Evolutionary conservation across 2,113 vertebrate genomes (phyloP).

Genomic region (Probosciger aterrimus): DNA sequence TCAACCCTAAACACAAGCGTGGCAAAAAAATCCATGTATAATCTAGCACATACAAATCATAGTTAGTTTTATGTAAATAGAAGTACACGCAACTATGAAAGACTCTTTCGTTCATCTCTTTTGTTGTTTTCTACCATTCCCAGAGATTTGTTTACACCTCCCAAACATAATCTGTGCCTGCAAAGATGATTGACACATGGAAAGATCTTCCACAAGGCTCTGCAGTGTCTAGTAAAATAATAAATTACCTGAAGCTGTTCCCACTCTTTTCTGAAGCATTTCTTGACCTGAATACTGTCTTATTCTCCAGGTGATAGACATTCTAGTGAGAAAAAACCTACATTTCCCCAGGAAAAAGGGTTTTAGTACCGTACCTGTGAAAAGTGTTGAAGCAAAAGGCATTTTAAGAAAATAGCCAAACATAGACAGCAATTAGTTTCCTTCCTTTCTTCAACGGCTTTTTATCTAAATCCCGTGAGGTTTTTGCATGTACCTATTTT

Average conservation of each 20-base stretch:
- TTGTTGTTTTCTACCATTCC: not conserved
- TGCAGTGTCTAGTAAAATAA: not conserved
- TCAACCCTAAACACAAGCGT: not conserved
- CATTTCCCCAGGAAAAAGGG: not conserved
- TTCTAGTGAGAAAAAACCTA: not conserved
- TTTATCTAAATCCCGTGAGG: not conserved
- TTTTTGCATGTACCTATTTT: constrained; percentile 6
- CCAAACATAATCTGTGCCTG: not conserved
- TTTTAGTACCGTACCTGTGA: not conserved
- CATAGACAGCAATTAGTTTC: not conserved
- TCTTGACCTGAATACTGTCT: not conserved
- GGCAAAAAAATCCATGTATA: not conserved
- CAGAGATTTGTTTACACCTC: not conserved
- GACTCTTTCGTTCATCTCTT: not conserved
- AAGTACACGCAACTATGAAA: not conserved
- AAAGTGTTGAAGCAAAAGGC: not conserved
- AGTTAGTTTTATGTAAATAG: not conserved
- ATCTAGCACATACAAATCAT: not conserved
- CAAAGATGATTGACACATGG: not conserved
- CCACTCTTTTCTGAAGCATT: not conserved
- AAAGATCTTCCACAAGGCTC: not conserved
- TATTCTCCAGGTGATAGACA: not conserved
- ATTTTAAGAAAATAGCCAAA: not conserved
- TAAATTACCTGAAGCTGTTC: not conserved
- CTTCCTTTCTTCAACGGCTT: not conserved